phyloP scores from a whole-genome alignment of 2,797 vertebrate species.

The Alcedo atthis region DNA sequence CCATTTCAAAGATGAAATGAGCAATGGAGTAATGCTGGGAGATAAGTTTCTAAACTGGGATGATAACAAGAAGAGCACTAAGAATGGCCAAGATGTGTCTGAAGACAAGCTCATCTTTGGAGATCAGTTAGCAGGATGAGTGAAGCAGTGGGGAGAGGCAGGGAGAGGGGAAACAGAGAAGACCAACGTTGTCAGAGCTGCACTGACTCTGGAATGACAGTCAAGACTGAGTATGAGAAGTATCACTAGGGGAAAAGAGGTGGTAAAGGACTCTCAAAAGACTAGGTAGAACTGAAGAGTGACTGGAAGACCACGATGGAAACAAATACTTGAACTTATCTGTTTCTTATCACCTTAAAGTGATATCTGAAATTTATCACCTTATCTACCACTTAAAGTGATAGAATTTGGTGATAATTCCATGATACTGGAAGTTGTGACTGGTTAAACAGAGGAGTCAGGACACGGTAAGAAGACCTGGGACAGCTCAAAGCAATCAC shows the following conservation, averaged over 20 bases:
- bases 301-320: not conserved
- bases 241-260: not conserved
- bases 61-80: rapidly evolving
- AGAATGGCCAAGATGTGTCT: not conserved
- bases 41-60: not conserved
- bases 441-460: not conserved
- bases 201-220: not conserved
- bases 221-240: rapidly evolving
- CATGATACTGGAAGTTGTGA: not conserved
- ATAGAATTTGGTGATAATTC: not conserved
- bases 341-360: no score
- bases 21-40: not conserved
- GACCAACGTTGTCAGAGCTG: not conserved
- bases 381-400: not conserved
- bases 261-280: not conserved
- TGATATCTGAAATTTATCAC: no score
- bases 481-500: not conserved
- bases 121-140: not conserved
- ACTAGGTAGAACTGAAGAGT: not conserved
- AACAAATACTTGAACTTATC: not conserved
- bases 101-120: not conserved
- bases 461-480: not conserved
- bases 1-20: no score
- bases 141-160: not conserved
- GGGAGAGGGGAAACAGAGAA: no score